A percentile compares a stretch with the other conserved stretches of the same genome.
Evolutionary conservation across 2,797 vertebrate species (phyloP).

Genomic region (Eulemur rubriventer): DNA sequence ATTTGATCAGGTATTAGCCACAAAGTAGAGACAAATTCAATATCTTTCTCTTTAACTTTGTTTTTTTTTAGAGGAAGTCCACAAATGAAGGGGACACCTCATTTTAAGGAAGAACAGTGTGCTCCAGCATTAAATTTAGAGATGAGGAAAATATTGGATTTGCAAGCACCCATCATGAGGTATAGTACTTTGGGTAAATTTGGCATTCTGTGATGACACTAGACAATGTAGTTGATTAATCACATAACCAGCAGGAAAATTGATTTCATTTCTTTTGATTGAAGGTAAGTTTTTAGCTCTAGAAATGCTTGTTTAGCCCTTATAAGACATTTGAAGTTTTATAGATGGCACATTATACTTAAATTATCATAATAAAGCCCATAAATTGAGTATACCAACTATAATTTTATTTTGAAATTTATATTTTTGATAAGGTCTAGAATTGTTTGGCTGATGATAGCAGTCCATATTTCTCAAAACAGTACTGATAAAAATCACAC

Average conservation of each 20-base stretch:
- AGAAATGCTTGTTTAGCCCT: background rate
- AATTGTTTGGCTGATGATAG: conserved; percentile 20
- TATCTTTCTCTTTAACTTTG: conserved; percentile 55
- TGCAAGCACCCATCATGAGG: conserved; percentile 97
- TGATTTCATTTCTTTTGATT: conserved; percentile 22
- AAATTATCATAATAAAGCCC: conserved; percentile 2
- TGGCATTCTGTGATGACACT: background rate
- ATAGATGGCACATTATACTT: background rate
- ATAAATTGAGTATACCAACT: background rate
- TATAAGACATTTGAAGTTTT: background rate
- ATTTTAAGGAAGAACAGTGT: conserved; percentile 98
- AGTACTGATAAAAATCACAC: background rate
- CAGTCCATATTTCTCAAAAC: conserved; percentile 6
- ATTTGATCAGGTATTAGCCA: conserved; percentile 9
- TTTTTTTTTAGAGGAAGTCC: conserved; percentile 90
- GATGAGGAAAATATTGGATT: conserved; percentile 96
- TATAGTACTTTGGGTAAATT: conserved; percentile 76
- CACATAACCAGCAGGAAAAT: background rate
- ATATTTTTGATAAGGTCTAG: background rate
- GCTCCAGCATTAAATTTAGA: conserved; percentile 95
- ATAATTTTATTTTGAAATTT: conserved; percentile 27
- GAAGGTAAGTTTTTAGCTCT: conserved; percentile 7
- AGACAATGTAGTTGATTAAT: background rate
- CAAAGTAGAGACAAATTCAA: background rate
- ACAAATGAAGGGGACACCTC: conserved; percentile 93